A percentile compares a stretch with the other conserved stretches of the same genome.
Evolutionary conservation across 2,797 vertebrate species (phyloP).

Genomic region (Catostomus latipinnis): DNA sequence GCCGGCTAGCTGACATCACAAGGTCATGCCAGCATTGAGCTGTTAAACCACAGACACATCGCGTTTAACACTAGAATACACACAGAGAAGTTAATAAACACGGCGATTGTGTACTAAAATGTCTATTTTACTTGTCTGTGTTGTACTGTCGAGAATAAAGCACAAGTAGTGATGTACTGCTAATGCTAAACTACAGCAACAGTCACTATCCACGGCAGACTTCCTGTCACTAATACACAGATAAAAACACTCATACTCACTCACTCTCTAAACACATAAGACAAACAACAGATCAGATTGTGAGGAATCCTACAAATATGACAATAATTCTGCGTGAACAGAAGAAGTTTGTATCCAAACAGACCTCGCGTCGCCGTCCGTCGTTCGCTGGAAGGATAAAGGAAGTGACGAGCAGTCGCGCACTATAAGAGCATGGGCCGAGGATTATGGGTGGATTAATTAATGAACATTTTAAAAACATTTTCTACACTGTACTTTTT

Average conservation of each 20-base stretch:
- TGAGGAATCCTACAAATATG: not conserved
- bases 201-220: not conserved
- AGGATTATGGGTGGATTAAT: constrained; percentile 19
- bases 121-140: no score
- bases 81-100: not conserved
- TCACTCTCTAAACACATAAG: not conserved
- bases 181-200: constrained; percentile 10
- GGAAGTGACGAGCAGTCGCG: not conserved
- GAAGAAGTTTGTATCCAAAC: not conserved
- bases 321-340: not conserved
- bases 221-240: not conserved
- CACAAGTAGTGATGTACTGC: not conserved
- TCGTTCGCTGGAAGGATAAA: constrained; percentile 33
- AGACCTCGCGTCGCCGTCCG: constrained; percentile 44
- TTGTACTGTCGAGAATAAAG: not conserved
- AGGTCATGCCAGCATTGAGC: constrained; percentile 5
- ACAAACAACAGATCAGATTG: not conserved
- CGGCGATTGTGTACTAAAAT: no score
- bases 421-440: constrained; percentile 31
- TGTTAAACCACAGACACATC: not conserved
- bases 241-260: not conserved
- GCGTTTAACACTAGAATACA: not conserved
- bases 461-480: not conserved
- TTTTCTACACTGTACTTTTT: not conserved
- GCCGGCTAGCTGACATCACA: not conserved